Base-by-base conservation (phyloP, 2,888 invertebrate genomes). In the Ganaspis brasiliensis region DNA sequence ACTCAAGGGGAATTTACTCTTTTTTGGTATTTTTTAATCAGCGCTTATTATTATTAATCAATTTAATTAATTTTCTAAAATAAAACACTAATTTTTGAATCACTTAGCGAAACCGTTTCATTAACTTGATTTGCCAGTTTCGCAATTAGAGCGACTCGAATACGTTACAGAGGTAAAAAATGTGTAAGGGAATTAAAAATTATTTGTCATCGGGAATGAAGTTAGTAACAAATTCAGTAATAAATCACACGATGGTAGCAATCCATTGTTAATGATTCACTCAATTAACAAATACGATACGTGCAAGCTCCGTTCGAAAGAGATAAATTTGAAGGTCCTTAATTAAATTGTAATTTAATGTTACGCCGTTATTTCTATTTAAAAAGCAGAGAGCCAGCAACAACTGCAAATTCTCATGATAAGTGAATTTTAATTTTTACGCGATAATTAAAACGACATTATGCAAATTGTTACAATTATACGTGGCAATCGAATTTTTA, bases 261-360 rank as follows among this genome's bases (percentile, higher is more conserved):
- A 40, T 40, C 24, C 9, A 45, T 40, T 67, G 40, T 67, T 21
- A 45, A 67, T 40, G 40, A 67, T 45, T 67, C 12, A 45, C n/a
- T 45, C n/a, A 63, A 63, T 63, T 40, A 45, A 40, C 45, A 67
- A 67, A 67, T 40, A 67, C 40, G 67, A 61, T 12, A 19, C 61
- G 37, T 63, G 14, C 19, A 61, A 37, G 40, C 40, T 40, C 40
- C 2, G 9, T 40, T 45, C n/a, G 21, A 67, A 21, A 45, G 40
- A 45, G 67, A 67, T 45, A 24, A 67, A 67, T 67, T n/a, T 67
- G 40, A 45, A 67, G 14, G 24, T 19, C 24, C n/a, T 45, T 67
- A 40, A 67, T 67, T 67, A 24, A 67, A 67, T 67, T 67, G 45
- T 24, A 21, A 67, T 40, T 67, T 67, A 67, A 40, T 24, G 37